Percentiles rank a stretch among this genome's conserved stretches.
These are phyloP conservation scores for Tridacna crocea DNA, from an alignment of 2,888 invertebrate species.

Conservation along the genomic window DNA sequence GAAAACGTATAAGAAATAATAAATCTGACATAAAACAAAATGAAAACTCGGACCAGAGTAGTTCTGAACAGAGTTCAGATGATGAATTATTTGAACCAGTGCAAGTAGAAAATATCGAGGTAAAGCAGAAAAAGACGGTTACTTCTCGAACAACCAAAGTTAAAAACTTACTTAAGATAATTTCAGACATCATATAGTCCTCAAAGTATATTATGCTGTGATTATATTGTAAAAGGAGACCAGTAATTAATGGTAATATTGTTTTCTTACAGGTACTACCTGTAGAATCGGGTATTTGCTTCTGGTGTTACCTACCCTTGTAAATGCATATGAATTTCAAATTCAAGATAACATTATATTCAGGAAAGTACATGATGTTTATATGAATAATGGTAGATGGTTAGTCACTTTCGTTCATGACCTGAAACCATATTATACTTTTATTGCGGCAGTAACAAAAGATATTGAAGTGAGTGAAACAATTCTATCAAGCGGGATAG, in stretches of 20 bases:
- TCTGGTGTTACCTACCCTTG: too few species aligned
- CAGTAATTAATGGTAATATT: too few species aligned
- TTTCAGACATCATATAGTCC: too few species aligned
- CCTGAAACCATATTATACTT: slow-evolving; percentile 9
- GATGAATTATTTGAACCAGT: not conserved
- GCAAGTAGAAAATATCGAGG: not conserved
- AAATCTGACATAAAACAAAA: slow-evolving; percentile 33
- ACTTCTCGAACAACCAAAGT: too few species aligned
- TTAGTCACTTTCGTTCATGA: slow-evolving; percentile 39
- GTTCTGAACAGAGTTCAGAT: not conserved
- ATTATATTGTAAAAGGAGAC: too few species aligned
- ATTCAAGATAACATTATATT: too few species aligned
- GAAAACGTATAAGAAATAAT: slow-evolving; percentile 23
- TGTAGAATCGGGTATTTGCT: too few species aligned
- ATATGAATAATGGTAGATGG: slow-evolving; percentile 31
- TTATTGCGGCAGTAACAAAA: slow-evolving; percentile 24
- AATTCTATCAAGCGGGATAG: not conserved
- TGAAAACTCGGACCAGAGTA: not conserved
- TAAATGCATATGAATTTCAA: too few species aligned
- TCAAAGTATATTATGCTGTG: too few species aligned
- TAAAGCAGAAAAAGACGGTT: not conserved
- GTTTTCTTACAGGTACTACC: too few species aligned
- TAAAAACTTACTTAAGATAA: too few species aligned
- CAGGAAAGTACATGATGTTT: slow-evolving; percentile 19
- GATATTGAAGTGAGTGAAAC: slow-evolving; percentile 1